Conservation (phyloP, 2,888 invertebrate species). For the Himalopsyche kuldschensis region DNA sequence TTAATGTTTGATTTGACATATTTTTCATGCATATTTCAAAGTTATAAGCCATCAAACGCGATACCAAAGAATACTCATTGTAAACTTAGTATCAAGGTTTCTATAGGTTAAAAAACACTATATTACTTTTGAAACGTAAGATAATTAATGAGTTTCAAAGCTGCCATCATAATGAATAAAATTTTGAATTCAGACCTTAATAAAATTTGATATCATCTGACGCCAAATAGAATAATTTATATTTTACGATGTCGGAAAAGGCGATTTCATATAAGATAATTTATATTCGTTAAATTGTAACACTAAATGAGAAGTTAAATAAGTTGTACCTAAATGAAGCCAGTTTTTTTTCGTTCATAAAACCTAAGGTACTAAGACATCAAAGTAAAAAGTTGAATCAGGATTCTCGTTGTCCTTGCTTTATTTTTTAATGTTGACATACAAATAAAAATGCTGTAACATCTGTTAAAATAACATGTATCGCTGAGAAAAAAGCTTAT, state of each 20-base stretch:
- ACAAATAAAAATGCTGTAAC: too few species aligned
- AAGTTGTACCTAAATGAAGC: not conserved
- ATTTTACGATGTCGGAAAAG: not conserved
- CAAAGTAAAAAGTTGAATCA: not conserved
- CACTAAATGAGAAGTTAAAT: not conserved
- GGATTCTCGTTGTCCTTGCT: not conserved
- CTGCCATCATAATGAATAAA: not conserved
- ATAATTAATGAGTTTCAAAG: not conserved
- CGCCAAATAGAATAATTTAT: not conserved
- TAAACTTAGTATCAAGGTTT: too few species aligned
- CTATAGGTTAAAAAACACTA: too few species aligned
- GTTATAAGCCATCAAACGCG: too few species aligned
- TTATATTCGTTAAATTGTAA: not conserved
- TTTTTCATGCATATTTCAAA: too few species aligned
- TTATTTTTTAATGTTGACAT: not conserved
- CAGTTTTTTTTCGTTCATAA: not conserved
- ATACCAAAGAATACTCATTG: too few species aligned
- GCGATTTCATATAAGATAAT: not conserved
- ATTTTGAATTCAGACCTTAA: not conserved
- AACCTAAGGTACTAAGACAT: not conserved
- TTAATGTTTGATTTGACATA: too few species aligned
- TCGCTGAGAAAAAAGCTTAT: not conserved
- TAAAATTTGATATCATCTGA: not conserved
- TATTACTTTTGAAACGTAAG: too few species aligned
- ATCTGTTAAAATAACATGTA: not conserved